A percentile compares a stretch with the other conserved stretches of the same genome.
These are phyloP conservation scores for Bungarus multicinctus DNA, from an alignment of 2,113 vertebrate genomes.

Conservation along the genomic window DNA sequence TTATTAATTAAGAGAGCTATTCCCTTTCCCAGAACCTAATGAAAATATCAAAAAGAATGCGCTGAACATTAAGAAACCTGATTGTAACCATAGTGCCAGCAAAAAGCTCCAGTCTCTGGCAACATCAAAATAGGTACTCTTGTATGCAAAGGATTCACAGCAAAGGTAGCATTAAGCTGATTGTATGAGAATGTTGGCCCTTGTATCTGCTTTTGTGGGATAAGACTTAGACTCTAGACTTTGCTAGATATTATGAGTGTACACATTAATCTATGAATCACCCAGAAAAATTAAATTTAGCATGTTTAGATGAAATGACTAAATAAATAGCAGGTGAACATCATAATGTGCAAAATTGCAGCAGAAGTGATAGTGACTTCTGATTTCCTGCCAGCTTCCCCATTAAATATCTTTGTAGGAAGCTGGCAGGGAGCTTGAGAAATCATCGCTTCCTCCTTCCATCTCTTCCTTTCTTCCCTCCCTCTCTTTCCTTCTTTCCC, in stretches of 20 bases:
- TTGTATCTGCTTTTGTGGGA: background rate
- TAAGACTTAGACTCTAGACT: background rate
- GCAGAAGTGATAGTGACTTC: background rate
- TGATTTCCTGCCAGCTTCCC: background rate
- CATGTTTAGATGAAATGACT: background rate
- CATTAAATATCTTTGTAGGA: background rate
- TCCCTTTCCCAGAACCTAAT: background rate
- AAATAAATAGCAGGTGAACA: background rate
- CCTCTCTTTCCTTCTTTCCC: background rate
- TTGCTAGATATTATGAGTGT: background rate
- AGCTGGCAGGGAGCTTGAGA: background rate
- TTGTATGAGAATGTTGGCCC: background rate
- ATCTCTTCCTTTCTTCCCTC: background rate
- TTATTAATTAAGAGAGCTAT: background rate
- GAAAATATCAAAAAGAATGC: background rate
- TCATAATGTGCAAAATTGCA: background rate
- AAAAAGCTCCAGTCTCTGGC: background rate
- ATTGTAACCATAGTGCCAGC: background rate
- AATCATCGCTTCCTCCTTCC: background rate
- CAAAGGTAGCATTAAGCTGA: background rate
- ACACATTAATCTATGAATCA: background rate
- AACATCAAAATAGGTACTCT: background rate
- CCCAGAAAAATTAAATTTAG: background rate
- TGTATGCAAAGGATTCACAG: background rate
- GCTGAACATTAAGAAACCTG: background rate